Percentiles rank a stretch among this genome's conserved stretches.
Evolutionary conservation across 2,888 invertebrate genomes (phyloP).

Genomic region (Oscheius onirici): DNA sequence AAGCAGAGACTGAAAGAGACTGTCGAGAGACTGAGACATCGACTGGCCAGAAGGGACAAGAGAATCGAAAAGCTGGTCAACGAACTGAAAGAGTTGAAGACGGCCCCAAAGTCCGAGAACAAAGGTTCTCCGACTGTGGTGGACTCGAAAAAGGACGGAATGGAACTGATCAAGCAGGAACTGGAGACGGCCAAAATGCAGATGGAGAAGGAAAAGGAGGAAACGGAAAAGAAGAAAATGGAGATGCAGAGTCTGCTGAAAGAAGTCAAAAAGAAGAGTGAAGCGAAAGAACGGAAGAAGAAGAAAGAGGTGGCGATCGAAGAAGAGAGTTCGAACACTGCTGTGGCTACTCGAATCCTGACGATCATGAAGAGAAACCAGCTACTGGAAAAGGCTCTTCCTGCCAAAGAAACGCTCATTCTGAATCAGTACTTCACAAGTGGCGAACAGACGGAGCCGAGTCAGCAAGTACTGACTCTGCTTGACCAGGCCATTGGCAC

Average conservation of each 20-base stretch:
- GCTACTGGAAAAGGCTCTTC: constrained; percentile 17
- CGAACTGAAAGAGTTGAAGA: neutral
- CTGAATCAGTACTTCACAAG: neutral
- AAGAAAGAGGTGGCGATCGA: constrained; percentile 8
- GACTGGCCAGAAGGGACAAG: neutral
- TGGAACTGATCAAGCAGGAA: constrained; percentile 4
- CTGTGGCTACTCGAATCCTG: constrained; percentile 12
- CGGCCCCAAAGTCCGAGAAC: neutral
- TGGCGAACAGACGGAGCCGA: neutral
- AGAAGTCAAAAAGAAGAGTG: constrained; percentile 9
- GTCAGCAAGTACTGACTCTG: constrained; percentile 16
- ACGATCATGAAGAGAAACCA: constrained; percentile 22
- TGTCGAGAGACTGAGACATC: constrained; percentile 4
- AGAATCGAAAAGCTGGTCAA: constrained; percentile 10
- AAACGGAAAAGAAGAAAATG: constrained; percentile 6
- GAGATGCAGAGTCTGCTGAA: neutral
- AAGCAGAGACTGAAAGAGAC: constrained; percentile 12
- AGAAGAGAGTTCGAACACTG: neutral
- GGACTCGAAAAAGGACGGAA: neutral
- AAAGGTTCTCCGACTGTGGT: neutral
- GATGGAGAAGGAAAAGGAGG: neutral
- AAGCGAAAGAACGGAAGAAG: neutral
- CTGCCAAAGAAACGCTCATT: neutral
- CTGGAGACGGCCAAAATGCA: neutral
- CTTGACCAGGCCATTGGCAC: constrained; percentile 14